These are phyloP conservation scores for Pseudococcus viburni DNA, from an alignment of 2,888 invertebrate genomes.

Conservation along the genomic window DNA sequence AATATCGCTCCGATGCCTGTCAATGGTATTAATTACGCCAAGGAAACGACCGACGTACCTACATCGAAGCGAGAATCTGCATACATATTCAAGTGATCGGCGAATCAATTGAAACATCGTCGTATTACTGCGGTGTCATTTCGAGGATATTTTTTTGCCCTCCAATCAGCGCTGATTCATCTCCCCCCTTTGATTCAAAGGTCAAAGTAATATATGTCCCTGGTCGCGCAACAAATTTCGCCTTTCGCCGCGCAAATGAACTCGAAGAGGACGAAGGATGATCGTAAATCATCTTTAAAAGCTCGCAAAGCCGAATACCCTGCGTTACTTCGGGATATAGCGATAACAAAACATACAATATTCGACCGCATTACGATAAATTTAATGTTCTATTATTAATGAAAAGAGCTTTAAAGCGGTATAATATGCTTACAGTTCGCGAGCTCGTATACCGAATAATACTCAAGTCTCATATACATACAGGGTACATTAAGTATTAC, in stretches of 20 bases:
- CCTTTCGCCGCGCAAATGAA: background rate
- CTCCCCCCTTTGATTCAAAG: background rate
- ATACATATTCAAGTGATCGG: too few relatives aligned
- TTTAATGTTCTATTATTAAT: slow-evolving; percentile 16
- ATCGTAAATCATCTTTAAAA: background rate
- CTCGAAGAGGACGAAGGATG: background rate
- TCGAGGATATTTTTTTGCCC: too few relatives aligned
- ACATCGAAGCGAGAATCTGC: too few relatives aligned
- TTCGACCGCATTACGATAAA: slow-evolving; percentile 16
- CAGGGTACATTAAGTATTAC: background rate
- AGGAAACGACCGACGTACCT: too few relatives aligned
- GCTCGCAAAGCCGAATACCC: background rate
- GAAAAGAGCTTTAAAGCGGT: background rate
- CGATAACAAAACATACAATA: slow-evolving; percentile 25
- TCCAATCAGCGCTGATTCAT: too few relatives aligned
- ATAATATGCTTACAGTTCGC: background rate
- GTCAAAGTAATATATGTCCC: background rate
- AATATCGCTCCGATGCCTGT: too few relatives aligned
- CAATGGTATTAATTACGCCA: too few relatives aligned
- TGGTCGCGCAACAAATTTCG: background rate
- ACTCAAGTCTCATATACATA: background rate
- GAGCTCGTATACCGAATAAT: background rate
- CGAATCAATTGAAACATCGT: too few relatives aligned
- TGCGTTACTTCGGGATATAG: background rate
- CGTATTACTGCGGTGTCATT: too few relatives aligned